These are phyloP conservation scores for Lasiommata megera DNA, from an alignment of 2,888 invertebrate genomes.

Conservation along the genomic window DNA sequence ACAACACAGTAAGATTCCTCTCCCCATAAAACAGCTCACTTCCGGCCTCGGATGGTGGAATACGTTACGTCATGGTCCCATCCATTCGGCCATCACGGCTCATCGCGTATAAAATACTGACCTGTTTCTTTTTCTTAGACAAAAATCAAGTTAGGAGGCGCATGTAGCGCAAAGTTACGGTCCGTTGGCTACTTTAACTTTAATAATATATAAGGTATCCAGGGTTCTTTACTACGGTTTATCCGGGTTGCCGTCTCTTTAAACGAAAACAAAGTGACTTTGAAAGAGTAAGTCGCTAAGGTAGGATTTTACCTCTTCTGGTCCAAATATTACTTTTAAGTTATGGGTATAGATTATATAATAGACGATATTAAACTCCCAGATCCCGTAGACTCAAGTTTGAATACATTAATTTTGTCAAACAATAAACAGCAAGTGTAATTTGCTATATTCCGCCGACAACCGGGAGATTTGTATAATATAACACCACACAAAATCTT, in stretches of 20 bases:
- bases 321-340: too few species aligned
- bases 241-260: not conserved
- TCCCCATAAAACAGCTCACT: not conserved
- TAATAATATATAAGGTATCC: slow-evolving; percentile 3
- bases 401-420: too few species aligned
- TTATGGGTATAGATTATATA: too few species aligned
- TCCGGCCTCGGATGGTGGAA: not conserved
- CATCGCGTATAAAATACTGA: slow-evolving; percentile 18
- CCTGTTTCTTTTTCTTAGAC: slow-evolving; percentile 13
- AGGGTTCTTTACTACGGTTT: not conserved
- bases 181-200: slow-evolving; percentile 12
- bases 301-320: too few species aligned
- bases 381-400: too few species aligned
- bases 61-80: not conserved
- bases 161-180: slow-evolving; percentile 6
- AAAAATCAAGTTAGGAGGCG: slow-evolving; percentile 14
- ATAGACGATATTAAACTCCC: too few species aligned
- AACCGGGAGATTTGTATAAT: too few species aligned
- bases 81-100: slow-evolving; percentile 8
- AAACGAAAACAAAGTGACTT: not conserved
- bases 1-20: not conserved
- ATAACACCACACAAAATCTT: too few species aligned
- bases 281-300: too few species aligned
- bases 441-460: too few species aligned
- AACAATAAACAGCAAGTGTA: too few species aligned